Evolutionary conservation across 2,888 invertebrate species (phyloP), one percentile per base, ranked within the genome.

Genomic region (Noctua pronuba): DNA sequence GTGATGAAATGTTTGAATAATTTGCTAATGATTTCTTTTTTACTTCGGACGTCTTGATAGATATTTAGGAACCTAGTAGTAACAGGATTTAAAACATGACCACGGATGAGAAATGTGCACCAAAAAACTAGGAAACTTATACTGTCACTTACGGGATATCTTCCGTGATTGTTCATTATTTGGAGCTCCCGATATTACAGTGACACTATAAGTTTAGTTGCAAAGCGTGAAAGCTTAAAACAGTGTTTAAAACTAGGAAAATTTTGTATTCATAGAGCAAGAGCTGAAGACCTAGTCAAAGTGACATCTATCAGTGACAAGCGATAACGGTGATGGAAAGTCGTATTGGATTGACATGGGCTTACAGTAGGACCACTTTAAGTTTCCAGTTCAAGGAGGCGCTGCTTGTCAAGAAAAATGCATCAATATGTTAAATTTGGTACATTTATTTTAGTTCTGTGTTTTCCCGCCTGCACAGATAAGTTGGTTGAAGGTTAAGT

Each of bases 1-100:
- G 60, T 84, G 69, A 79, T 77, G 77, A 83, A 82, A 82, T 82
- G 72, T 77, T 73, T 62, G 28, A n/a, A 28, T 31, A 66, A 73
- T 46, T 35, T 60, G 31, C 67, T 2, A 38, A 68, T 60, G 31
- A 65, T 74, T 70, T 74, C 16, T 44, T 67, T 35, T 69, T n/a
- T 60, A 5, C n/a, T 71, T 24, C 6, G 0, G 18, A 70, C 8
- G 16, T 60, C 18, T 28, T 67, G 2, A 24, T 28, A 31, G 11
- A 31, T 21, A 21, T 52, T 44, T 28, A 24, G 24, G 35, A 3
- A 8, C 70, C 28, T 62, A 3, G 1, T 10, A 38, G 1, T 18
- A 18, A 28, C 28, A 41, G 41, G 7, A 10, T 60, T 31, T 7
- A 21, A 10, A 35, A 21, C 16, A 24, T 60, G 28, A 38, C 7